These are phyloP conservation scores for Oreochromis mossambicus DNA, from an alignment of 2,797 vertebrate species.

Conservation along the genomic window DNA sequence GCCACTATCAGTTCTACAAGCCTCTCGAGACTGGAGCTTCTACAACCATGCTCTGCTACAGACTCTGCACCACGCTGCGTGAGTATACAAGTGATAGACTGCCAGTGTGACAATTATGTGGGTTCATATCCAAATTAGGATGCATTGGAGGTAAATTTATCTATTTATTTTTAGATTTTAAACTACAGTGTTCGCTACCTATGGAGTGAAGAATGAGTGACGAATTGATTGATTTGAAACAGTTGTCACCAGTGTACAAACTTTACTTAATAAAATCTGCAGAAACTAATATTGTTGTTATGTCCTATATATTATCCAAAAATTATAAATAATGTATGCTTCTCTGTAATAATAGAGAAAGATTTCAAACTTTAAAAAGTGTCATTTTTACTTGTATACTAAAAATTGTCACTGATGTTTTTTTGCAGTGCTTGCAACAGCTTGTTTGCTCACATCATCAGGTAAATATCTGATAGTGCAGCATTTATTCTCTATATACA, in stretches of 20 bases:
- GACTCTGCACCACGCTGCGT: conserved; percentile 2
- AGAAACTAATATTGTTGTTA: not conserved
- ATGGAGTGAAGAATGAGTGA: not conserved
- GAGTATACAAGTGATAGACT: not conserved
- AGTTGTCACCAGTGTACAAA: not conserved
- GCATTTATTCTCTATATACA: not conserved
- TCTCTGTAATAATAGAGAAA: not conserved
- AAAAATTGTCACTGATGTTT: not conserved
- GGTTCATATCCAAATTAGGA: not conserved
- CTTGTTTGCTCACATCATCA: not conserved
- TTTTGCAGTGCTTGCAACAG: conserved; percentile 24
- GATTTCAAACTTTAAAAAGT: not conserved
- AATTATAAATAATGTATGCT: not conserved
- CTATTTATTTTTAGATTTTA: not conserved
- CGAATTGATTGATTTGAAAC: not conserved
- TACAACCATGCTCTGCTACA: conserved; percentile 5
- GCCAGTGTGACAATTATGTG: not conserved
- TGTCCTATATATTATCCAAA: not conserved
- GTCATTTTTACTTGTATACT: not conserved
- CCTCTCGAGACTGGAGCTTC: not conserved
- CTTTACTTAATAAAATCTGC: not conserved
- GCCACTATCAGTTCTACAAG: not conserved
- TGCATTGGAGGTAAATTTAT: not conserved
- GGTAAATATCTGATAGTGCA: conserved; percentile 14
- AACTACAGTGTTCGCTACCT: not conserved